Conservation (phyloP, 2,113 vertebrate species). For the Spea bombifrons region DNA sequence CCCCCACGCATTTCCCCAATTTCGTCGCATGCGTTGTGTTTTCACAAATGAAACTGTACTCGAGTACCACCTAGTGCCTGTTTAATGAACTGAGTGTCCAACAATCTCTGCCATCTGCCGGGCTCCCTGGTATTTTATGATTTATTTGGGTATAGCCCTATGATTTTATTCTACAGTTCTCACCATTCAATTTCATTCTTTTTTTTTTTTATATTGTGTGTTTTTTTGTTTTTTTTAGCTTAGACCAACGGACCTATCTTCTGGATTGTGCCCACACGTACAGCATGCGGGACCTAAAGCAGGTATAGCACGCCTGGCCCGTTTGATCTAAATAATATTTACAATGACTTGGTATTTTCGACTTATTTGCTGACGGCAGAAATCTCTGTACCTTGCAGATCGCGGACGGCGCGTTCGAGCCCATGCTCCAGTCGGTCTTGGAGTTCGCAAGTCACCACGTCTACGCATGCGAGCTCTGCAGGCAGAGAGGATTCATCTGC, state of each 20-base stretch:
- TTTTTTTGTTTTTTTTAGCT: slow-evolving; percentile 64
- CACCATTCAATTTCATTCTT: not conserved
- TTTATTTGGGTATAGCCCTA: too few species aligned
- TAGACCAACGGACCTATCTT: slow-evolving; percentile 78
- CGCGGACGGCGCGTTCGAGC: slow-evolving; percentile 69
- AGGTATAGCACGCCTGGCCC: slow-evolving; percentile 66
- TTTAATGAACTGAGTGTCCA: not conserved
- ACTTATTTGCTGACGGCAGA: accelerated
- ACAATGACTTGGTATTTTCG: too few species aligned
- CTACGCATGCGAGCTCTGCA: slow-evolving; percentile 87
- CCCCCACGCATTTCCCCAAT: not conserved
- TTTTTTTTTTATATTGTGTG: not conserved
- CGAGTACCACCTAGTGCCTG: not conserved
- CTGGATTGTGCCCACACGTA: slow-evolving; percentile 83
- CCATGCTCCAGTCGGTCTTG: slow-evolving; percentile 71
- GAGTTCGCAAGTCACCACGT: slow-evolving; percentile 81
- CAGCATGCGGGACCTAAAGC: slow-evolving; percentile 82
- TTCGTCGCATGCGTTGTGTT: not conserved
- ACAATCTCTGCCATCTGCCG: too few species aligned
- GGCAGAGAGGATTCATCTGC: slow-evolving; percentile 91
- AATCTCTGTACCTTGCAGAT: slow-evolving; percentile 64
- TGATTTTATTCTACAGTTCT: too few species aligned
- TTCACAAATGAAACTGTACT: not conserved
- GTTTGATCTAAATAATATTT: not conserved
- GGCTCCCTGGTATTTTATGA: too few species aligned